Conservation (phyloP, 2,888 invertebrate species). For the Tetragnatha montana region DNA sequence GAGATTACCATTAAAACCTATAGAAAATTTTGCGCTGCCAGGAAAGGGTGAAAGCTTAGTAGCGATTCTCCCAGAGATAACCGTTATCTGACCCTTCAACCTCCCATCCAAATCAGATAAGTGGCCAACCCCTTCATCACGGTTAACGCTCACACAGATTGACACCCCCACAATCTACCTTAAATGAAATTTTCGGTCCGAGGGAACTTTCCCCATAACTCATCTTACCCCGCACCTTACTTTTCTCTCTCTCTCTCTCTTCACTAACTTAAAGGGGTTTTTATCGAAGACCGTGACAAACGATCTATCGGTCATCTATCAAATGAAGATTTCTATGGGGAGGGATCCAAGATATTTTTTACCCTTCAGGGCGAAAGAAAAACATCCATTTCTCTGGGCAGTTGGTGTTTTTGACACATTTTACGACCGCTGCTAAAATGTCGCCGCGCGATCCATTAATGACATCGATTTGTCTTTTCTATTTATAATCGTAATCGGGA, state of each 20-base stretch:
- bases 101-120: conserved; percentile 7
- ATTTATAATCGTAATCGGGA: conserved; percentile 51
- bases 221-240: conserved; percentile 31
- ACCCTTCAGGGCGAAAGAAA: not conserved
- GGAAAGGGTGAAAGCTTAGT: too few species aligned
- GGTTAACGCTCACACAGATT: not conserved
- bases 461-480: conserved; percentile 44
- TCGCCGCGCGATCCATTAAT: conserved; percentile 32
- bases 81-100: too few species aligned
- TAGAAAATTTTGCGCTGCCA: too few species aligned
- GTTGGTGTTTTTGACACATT: conserved; percentile 54
- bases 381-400: conserved; percentile 48
- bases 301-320: conserved; percentile 43
- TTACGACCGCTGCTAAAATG: conserved; percentile 22
- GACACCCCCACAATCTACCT: conserved; percentile 22
- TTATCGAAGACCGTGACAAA: conserved; percentile 34
- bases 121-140: conserved; percentile 5
- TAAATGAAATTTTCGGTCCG: conserved; percentile 36
- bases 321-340: conserved; percentile 53
- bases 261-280: conserved; percentile 33
- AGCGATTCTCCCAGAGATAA: too few species aligned
- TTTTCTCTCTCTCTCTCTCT: not conserved
- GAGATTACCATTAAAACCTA: too few species aligned
- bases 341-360: conserved; percentile 20
- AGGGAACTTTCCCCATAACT: conserved; percentile 31